Evolutionary conservation across 2,888 invertebrate genomes (phyloP).

Genomic region (Taenaris catops): DNA sequence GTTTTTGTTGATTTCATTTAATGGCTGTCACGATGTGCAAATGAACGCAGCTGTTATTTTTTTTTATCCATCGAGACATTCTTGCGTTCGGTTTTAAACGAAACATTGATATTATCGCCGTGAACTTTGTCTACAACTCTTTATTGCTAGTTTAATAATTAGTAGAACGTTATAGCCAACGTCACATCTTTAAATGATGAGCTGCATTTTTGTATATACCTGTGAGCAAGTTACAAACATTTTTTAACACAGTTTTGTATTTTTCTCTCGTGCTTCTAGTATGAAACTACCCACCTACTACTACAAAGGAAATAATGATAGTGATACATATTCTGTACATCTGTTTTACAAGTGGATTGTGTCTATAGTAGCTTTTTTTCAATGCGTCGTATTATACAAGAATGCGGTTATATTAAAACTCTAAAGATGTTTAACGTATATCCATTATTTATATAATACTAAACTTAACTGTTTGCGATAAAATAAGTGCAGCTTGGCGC

Average conservation of each 20-base stretch:
- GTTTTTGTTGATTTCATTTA: conserved; percentile 12
- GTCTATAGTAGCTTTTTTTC: too few relatives aligned
- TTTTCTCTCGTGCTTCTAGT: too few relatives aligned
- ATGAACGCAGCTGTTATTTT: conserved; percentile 13
- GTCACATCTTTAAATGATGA: conserved; percentile 4
- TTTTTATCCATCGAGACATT: conserved; percentile 8
- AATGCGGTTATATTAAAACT: not conserved
- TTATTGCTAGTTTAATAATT: conserved; percentile 1
- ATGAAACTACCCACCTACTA: too few relatives aligned
- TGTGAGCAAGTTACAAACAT: not conserved
- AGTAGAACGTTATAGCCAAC: conserved; percentile 4
- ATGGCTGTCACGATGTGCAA: conserved; percentile 11
- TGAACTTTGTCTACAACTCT: conserved; percentile 9
- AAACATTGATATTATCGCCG: conserved; percentile 10
- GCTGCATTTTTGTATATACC: conserved; percentile 11
- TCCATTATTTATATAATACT: conserved; percentile 5
- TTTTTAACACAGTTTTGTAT: too few relatives aligned
- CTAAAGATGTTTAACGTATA: conserved; percentile 1
- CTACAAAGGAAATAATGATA: too few relatives aligned
- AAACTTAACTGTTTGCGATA: conserved; percentile 19
- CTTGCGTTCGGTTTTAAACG: conserved; percentile 10
- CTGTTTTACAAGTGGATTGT: too few relatives aligned
- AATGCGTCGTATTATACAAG: conserved; percentile 5
- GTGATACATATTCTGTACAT: too few relatives aligned
- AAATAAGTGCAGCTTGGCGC: conserved; percentile 41